A percentile compares a stretch with the other conserved stretches of the same genome.
phyloP scores from a whole-genome alignment of 1,140 invertebrate genomes.

The Zaprionus davidi region DNA sequence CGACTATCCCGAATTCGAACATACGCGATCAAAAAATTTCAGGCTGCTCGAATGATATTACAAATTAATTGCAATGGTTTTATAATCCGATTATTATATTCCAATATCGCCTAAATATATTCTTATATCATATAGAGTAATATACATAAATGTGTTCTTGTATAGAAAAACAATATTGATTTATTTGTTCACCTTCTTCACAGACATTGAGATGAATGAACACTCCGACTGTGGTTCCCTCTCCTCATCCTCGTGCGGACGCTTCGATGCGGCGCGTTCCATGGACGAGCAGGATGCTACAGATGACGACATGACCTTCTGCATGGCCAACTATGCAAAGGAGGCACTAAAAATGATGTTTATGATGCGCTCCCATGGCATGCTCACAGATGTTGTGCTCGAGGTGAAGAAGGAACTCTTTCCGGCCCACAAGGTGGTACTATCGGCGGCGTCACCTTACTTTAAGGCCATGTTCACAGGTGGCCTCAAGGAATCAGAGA shows the following conservation, averaged over 20 bases:
- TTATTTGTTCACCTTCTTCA: too few species aligned
- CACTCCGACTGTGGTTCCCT: constrained; percentile 56
- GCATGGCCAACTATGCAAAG: constrained; percentile 92
- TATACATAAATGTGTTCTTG: too few species aligned
- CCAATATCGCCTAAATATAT: too few species aligned
- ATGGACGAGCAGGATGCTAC: constrained; percentile 78
- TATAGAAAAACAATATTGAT: too few species aligned
- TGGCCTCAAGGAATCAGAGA: constrained; percentile 93
- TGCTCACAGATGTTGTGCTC: constrained; percentile 95
- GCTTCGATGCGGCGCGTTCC: constrained; percentile 54
- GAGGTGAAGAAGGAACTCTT: constrained; percentile 94
- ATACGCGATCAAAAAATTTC: not conserved
- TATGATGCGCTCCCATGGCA: constrained; percentile 93
- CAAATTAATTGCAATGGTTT: not conserved
- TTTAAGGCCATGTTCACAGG: constrained; percentile 98
- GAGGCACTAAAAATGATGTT: constrained; percentile 95
- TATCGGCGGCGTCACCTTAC: constrained; percentile 97
- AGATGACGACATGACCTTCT: constrained; percentile 92
- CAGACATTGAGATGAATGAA: constrained; percentile 75
- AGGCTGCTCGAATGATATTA: not conserved
- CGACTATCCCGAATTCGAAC: not conserved
- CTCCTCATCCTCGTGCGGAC: constrained; percentile 52
- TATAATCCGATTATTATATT: not conserved
- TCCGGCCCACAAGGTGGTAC: constrained; percentile 95
- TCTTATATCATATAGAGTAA: too few species aligned